These are phyloP conservation scores for Varanus komodoensis DNA, from an alignment of 2,113 vertebrate species.

Conservation along the genomic window DNA sequence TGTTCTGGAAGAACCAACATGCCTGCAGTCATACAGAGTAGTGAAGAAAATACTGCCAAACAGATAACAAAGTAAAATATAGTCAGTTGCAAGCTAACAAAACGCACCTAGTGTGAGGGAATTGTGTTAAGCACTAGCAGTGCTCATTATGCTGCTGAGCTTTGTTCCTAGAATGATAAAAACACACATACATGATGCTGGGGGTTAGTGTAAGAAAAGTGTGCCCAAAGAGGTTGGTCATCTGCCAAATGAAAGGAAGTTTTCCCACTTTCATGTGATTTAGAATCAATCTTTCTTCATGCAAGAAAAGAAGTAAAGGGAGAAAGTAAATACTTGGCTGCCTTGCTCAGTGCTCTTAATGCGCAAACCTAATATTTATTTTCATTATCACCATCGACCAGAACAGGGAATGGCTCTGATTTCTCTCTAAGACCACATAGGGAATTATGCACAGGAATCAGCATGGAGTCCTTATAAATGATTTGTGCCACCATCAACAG, in stretches of 20 bases:
- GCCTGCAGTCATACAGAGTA: slow-evolving; percentile 43
- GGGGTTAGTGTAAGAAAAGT: slow-evolving; percentile 19
- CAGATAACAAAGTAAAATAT: slow-evolving; percentile 53
- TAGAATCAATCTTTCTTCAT: slow-evolving; percentile 39
- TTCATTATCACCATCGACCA: slow-evolving; percentile 32
- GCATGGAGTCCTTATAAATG: not conserved
- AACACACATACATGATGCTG: not conserved
- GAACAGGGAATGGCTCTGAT: slow-evolving; percentile 18
- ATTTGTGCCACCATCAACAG: not conserved
- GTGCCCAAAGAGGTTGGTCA: not conserved
- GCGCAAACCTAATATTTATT: accelerated
- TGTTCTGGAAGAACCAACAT: slow-evolving; percentile 33
- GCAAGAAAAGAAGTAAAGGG: slow-evolving; percentile 3
- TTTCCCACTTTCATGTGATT: slow-evolving; percentile 15
- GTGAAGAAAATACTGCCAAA: slow-evolving; percentile 49
- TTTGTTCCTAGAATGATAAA: slow-evolving; percentile 55
- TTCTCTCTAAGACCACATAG: not conserved
- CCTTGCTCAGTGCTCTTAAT: slow-evolving; percentile 48
- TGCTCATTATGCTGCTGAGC: slow-evolving; percentile 34
- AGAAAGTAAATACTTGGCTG: slow-evolving; percentile 17
- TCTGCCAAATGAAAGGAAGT: slow-evolving; percentile 47
- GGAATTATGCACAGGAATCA: not conserved
- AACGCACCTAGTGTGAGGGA: slow-evolving; percentile 48
- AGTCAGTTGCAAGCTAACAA: slow-evolving; percentile 44
- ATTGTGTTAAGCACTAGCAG: slow-evolving; percentile 49